Conservation (phyloP, 2,797 vertebrate species). For the Melanotaenia nigrans region DNA sequence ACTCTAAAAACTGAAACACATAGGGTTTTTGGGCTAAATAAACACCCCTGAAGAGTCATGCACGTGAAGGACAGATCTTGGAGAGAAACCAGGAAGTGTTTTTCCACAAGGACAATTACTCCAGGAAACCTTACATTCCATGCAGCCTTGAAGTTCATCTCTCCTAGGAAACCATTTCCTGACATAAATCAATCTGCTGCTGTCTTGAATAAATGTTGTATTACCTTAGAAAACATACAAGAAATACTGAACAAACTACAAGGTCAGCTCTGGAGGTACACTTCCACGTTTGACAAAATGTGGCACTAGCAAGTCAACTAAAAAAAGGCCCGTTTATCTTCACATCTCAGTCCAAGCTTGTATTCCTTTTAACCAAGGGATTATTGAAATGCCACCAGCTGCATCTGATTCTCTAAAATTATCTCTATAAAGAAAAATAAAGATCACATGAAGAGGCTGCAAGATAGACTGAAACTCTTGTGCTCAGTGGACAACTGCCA, state of each 20-base stretch:
- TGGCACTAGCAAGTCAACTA: not conserved
- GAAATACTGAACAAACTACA: slow-evolving; percentile 2
- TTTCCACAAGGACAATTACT: slow-evolving; percentile 80
- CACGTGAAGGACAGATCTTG: slow-evolving; percentile 71
- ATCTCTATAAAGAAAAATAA: not conserved
- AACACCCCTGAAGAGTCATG: slow-evolving; percentile 45
- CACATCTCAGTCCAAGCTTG: slow-evolving; percentile 21
- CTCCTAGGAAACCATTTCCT: slow-evolving; percentile 71
- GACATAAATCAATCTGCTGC: slow-evolving; percentile 59
- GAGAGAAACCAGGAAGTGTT: slow-evolving; percentile 81
- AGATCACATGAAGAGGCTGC: slow-evolving; percentile 28
- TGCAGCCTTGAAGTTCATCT: slow-evolving; percentile 65
- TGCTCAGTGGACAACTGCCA: slow-evolving; percentile 73
- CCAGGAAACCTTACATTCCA: slow-evolving; percentile 79
- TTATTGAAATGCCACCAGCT: slow-evolving; percentile 12
- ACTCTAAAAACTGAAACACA: slow-evolving; percentile 27
- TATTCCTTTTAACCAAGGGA: slow-evolving; percentile 7
- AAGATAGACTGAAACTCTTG: slow-evolving; percentile 53
- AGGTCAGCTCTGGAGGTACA: slow-evolving; percentile 7
- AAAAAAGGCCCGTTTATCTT: not conserved
- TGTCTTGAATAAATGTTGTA: slow-evolving; percentile 39
- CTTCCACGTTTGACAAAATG: not conserved
- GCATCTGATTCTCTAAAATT: slow-evolving; percentile 25
- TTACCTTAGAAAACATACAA: slow-evolving; percentile 23
- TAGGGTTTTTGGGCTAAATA: slow-evolving; percentile 33